phyloP scores from a whole-genome alignment of 2,797 vertebrate species.

The Pseudochaenichthys georgianus region DNA sequence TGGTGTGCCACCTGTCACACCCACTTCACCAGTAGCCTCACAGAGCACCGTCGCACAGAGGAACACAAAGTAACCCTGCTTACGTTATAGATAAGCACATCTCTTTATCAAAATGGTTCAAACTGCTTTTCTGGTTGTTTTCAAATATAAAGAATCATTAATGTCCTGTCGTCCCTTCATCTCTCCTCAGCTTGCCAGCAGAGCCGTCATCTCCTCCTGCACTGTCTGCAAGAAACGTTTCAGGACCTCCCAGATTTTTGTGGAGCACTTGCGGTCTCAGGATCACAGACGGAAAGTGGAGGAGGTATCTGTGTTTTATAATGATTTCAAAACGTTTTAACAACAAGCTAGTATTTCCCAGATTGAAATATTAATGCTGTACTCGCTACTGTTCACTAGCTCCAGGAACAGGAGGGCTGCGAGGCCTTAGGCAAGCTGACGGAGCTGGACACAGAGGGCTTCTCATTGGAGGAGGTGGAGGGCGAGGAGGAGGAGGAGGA shows the following conservation, averaged over 20 bases:
- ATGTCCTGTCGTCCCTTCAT: neutral
- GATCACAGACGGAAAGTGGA: conserved; percentile 91
- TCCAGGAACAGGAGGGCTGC: conserved; percentile 80
- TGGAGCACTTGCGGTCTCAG: conserved; percentile 93
- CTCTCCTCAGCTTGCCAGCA: conserved; percentile 88
- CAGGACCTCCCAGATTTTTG: conserved; percentile 92
- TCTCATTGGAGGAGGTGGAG: conserved; percentile 89
- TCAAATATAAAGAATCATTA: neutral
- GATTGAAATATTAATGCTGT: neutral
- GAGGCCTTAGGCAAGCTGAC: conserved; percentile 89
- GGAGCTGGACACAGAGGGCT: conserved; percentile 88
- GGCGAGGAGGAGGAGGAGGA: conserved; percentile 75
- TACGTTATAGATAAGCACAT: neutral
- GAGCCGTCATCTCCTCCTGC: conserved; percentile 90
- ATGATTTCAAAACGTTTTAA: neutral
- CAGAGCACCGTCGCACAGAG: conserved; percentile 90
- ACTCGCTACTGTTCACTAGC: conserved; percentile 49
- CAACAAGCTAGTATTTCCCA: neutral
- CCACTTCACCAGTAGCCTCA: conserved; percentile 89
- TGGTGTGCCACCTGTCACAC: conserved; percentile 94
- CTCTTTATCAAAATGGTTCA: neutral
- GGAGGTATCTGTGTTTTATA: conserved; percentile 78
- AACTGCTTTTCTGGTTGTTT: neutral
- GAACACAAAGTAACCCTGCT: conserved; percentile 92
- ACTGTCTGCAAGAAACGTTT: conserved; percentile 93